Base-by-base conservation (phyloP, 2,888 invertebrate species). In the Acrobasis suavella region DNA sequence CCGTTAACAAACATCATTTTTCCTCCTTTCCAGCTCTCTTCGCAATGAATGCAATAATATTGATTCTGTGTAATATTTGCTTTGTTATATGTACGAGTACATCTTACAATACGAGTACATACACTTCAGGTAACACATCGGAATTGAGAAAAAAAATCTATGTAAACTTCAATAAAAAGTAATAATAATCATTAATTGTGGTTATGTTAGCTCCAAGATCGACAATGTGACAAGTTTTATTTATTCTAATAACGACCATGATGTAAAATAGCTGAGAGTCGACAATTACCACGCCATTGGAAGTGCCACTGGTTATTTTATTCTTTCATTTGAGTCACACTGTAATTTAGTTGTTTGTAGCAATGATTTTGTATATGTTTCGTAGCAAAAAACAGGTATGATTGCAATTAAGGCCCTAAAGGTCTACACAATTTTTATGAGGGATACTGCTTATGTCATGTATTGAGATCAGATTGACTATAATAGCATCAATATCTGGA, bases 281-380 rank as follows among this genome's bases (percentile, higher is more conserved):
- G 69, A 74, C 74, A 75, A 78, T 80, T 77, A 77, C 62, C 63
- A 67, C 62, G 72, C 72, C 74, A 72, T 70, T 62, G 67, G 71
- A 58, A 58, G 46, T 46, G 68, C 65, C 64, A 52, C 63, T 58
- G 65, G 66, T 73, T 72, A 71, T 71, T 71, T 70, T 71, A 72
- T 68, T 69, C 68, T 70, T 71, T 69, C 68, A 66, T 71, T 73
- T 67, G 67, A 73, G 72, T 64, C 65, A 65, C 51, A 65, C 51
- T 64, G 50, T 65, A 63, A 65, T 69, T 70, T 67, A 65, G 65
- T 65, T 62, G 66, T 38, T 50, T 12, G 50, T 50, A 50, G 50
- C n/a, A 37, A 38, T 32, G 32, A 32, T 5, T 32, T 32, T 32
- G 7, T 32, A 32, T 7, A 2, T 32, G 32, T 5, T 32, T 32